Percentiles rank a stretch among this genome's conserved stretches.
Conservation (phyloP, 2,113 vertebrate species). For the Lophochroa leadbeateri region DNA sequence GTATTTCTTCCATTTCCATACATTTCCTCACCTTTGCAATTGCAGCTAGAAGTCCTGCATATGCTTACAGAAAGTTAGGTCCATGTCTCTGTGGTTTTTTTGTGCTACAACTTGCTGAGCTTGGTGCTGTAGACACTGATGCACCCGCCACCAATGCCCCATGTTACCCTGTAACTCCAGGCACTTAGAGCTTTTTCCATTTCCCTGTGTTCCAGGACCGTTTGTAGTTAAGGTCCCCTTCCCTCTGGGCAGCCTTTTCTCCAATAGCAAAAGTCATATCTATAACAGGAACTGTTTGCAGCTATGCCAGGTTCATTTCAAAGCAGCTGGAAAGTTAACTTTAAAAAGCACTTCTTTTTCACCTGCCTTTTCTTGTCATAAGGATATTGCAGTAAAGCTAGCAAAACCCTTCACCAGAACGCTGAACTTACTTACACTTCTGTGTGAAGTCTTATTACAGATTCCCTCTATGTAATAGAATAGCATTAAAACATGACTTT, state of each 20-base stretch:
- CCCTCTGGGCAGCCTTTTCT: background rate
- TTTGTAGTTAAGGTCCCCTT: background rate
- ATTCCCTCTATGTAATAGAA: background rate
- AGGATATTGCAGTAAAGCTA: background rate
- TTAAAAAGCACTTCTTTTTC: background rate
- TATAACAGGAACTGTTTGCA: background rate
- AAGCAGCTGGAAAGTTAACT: background rate
- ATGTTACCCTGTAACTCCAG: background rate
- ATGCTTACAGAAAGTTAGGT: background rate
- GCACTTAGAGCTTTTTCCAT: background rate
- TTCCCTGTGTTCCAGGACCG: background rate
- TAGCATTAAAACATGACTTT: background rate
- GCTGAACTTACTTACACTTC: background rate
- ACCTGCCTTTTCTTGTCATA: background rate
- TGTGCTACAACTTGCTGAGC: background rate
- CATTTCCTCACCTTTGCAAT: background rate
- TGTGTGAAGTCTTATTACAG: background rate
- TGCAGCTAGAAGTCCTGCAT: background rate
- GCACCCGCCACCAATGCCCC: accelerated
- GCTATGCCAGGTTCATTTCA: background rate
- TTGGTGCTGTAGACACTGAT: background rate
- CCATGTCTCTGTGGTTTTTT: background rate
- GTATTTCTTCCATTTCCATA: background rate
- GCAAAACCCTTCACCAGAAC: background rate
- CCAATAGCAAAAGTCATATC: background rate